Base-by-base conservation (phyloP, 2,113 vertebrate species). In the Poicephalus meyeri region DNA sequence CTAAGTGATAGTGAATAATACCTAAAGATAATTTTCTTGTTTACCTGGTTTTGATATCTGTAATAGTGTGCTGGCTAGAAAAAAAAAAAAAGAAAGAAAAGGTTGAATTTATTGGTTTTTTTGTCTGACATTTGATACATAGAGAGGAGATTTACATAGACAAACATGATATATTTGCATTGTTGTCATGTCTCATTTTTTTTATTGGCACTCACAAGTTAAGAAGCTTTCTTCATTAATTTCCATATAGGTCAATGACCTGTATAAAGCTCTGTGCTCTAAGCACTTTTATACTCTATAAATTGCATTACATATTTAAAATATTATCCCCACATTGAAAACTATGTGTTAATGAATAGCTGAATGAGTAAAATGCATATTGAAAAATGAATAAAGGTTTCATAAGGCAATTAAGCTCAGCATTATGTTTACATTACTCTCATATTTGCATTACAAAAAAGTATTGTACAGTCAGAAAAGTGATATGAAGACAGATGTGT, bases 251-350 rank as follows among this genome's bases (percentile, higher is more conserved):
- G 97, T 95, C 94, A 49, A 31, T 15, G 96, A 97, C 95, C 97
- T 89, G 33, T 68, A 19, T 60, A 79, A 60, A 86, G 66, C 82
- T 92, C 29, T 87, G 82, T 88, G 13, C 58, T 26, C 23, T 93
- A 93, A 97, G 91, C 95, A 92, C 91, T 97, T 97, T 94, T 88
- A 33, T 28, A 85, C 61, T 88, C 86, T 80, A 93, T 70, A 93
- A 96, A 97, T 89, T 89, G 83, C 73, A 69, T 95, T 92, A 76
- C 74, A 29, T 91, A 84, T 89, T 92, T 87, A 93, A 95, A 97
- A 96, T 80, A 96, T 89, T 80, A 94, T 95, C 92, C 95, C 55
- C 64, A 29, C 9, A 64, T 63, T 77, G 88, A 25, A 56, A 94
- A 94, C 80, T 79, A 53, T 80, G 92, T 74, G 44, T 89, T 95